Conservation (phyloP, 2,797 vertebrate species). For the Huso huso region DNA sequence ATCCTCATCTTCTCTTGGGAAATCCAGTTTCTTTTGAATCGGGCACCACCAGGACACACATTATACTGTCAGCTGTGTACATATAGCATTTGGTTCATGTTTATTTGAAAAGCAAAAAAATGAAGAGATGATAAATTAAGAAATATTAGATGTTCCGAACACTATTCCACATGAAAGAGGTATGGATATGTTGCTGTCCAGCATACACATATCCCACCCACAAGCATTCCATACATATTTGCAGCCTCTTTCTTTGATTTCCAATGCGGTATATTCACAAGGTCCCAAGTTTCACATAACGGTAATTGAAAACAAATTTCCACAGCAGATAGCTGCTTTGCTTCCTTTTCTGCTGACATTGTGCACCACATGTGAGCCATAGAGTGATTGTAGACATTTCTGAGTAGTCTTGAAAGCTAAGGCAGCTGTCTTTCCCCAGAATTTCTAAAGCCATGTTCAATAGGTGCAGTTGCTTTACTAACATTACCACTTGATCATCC, state of each 20-base stretch:
- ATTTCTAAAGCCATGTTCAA: conserved; percentile 57
- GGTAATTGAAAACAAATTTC: conserved; percentile 48
- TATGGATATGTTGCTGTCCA: no score
- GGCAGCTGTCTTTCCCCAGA: conserved; percentile 59
- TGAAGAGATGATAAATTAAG: background rate
- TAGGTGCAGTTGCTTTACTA: conserved; percentile 52
- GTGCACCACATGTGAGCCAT: conserved; percentile 44
- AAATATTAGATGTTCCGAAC: background rate
- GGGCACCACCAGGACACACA: background rate
- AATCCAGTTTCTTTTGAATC: background rate
- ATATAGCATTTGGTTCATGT: background rate
- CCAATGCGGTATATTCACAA: background rate
- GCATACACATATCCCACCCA: background rate
- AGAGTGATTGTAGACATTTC: conserved; percentile 20
- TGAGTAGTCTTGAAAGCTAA: conserved; percentile 30
- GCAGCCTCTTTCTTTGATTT: background rate
- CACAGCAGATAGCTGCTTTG: conserved; percentile 36
- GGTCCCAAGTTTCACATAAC: conserved; percentile 19
- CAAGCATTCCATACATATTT: background rate
- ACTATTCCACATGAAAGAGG: background rate
- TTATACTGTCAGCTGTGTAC: conserved; percentile 11
- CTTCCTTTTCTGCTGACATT: conserved; percentile 36
- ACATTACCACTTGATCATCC: conserved; percentile 65
- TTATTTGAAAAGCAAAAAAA: background rate
- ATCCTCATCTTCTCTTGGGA: conserved; percentile 3